Percentiles rank a stretch among this genome's conserved stretches.
Evolutionary conservation across 2,113 vertebrate genomes (phyloP).

Genomic region (Ochotona princeps): DNA sequence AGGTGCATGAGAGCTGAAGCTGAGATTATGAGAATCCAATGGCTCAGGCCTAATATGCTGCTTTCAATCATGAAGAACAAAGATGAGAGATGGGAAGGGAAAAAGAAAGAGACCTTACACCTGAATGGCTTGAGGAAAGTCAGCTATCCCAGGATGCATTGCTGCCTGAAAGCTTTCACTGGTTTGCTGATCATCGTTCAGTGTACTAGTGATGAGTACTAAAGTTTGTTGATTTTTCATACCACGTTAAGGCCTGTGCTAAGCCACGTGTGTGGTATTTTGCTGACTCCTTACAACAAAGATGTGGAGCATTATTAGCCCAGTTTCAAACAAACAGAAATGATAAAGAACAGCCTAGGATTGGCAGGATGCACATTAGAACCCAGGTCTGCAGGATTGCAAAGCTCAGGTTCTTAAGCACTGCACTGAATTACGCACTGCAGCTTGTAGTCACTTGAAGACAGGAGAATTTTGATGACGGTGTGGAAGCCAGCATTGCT

Average conservation of each 20-base stretch:
- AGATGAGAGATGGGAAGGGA: not conserved
- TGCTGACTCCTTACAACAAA: not conserved
- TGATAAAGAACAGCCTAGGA: not conserved
- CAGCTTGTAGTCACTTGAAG: not conserved
- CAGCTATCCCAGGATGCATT: not conserved
- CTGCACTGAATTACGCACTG: not conserved
- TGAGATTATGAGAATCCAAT: not conserved
- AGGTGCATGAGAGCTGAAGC: not conserved
- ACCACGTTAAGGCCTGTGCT: not conserved
- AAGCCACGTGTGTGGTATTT: not conserved
- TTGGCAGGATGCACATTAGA: not conserved
- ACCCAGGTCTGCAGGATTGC: not conserved
- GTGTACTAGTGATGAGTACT: not conserved
- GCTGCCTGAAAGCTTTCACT: not conserved
- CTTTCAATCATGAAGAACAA: not conserved
- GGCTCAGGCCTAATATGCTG: not conserved
- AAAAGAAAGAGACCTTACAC: not conserved
- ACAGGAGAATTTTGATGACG: not conserved
- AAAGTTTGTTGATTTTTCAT: not conserved
- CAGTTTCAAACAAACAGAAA: not conserved
- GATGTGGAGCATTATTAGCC: not conserved
- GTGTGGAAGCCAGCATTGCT: not conserved
- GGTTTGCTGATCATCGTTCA: not conserved
- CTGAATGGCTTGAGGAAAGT: not conserved
- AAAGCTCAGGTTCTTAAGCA: not conserved